Evolutionary conservation across 2,113 vertebrate genomes (phyloP).

Genomic region (Chunga burmeisteri): DNA sequence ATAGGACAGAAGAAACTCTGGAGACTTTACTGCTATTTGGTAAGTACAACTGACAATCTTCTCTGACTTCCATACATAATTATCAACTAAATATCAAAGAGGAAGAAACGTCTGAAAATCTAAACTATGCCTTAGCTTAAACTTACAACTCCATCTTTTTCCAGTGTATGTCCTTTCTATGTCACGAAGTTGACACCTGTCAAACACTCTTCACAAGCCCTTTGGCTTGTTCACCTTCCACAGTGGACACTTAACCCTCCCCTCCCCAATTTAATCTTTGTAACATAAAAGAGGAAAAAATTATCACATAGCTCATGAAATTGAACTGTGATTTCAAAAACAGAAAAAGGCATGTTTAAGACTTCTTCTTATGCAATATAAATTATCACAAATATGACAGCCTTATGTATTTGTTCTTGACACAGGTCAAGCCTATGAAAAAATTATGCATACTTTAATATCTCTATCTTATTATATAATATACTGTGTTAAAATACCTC

Average conservation of each 20-base stretch:
- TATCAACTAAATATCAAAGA: background rate
- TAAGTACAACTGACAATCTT: background rate
- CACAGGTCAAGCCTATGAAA: background rate
- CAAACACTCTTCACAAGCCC: background rate
- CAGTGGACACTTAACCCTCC: background rate
- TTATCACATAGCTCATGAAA: background rate
- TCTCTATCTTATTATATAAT: background rate
- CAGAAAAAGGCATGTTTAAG: background rate
- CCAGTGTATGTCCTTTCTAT: background rate
- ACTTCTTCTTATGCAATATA: background rate
- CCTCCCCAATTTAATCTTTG: background rate
- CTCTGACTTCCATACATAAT: background rate
- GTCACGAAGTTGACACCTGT: background rate
- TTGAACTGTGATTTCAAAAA: background rate
- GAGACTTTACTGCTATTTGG: background rate
- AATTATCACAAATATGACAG: background rate
- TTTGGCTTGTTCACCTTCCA: background rate
- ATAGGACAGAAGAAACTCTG: background rate
- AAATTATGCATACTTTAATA: background rate
- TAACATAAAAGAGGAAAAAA: background rate
- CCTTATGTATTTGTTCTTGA: background rate
- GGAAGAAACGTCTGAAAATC: background rate
- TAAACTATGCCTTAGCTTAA: background rate
- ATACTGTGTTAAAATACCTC: constrained; percentile 79
- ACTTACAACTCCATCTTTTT: background rate